Conservation (phyloP, 2,113 vertebrate species). For the Etia nguti region DNA sequence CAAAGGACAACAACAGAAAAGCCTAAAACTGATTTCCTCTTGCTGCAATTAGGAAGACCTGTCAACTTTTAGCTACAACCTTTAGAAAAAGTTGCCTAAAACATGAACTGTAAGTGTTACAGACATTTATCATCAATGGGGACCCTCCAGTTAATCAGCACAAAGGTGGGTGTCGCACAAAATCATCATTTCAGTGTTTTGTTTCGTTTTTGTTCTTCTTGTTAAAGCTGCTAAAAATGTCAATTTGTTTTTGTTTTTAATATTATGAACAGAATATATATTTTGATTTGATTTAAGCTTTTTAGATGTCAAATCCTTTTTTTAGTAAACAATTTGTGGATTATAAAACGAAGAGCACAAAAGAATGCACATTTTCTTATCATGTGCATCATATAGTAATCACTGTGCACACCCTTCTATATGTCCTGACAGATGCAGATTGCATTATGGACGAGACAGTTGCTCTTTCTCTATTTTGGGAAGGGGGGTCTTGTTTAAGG, state of each 20-base stretch:
- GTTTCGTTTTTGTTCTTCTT: neutral
- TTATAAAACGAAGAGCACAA: neutral
- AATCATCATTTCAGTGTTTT: neutral
- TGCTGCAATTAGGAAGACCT: neutral
- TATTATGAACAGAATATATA: neutral
- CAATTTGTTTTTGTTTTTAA: neutral
- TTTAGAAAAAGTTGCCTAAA: neutral
- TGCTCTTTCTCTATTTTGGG: constrained; percentile 78
- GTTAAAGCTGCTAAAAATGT: neutral
- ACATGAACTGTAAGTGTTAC: neutral
- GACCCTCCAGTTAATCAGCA: neutral
- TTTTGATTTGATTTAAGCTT: neutral
- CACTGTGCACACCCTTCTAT: neutral
- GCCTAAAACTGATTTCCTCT: neutral
- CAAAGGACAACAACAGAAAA: neutral
- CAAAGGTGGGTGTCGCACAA: neutral
- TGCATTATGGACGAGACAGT: neutral
- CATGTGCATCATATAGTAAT: neutral
- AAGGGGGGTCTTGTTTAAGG: constrained; percentile 73
- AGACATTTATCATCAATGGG: neutral
- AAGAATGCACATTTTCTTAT: neutral
- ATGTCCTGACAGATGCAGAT: neutral
- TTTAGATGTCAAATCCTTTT: neutral
- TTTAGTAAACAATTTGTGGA: neutral
- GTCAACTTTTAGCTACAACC: neutral